phyloP scores from a whole-genome alignment of 2,797 vertebrate species.

The Amblyraja radiata region DNA sequence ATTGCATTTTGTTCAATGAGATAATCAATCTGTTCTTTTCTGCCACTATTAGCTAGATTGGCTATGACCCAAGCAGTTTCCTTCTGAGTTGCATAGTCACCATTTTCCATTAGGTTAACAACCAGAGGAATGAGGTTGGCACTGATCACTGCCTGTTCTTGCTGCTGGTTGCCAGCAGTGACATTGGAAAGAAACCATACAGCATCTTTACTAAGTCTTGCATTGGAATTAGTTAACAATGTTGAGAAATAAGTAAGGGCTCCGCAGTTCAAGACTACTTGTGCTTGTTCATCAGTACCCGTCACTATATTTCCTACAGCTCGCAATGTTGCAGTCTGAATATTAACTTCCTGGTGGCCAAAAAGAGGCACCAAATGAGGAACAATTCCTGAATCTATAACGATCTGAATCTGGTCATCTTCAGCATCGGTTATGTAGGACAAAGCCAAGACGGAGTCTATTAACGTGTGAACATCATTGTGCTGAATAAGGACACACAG shows the following conservation, averaged over 20 bases:
- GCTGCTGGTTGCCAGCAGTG: constrained; percentile 97
- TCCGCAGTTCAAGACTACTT: constrained; percentile 97
- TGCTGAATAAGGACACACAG: constrained; percentile 95
- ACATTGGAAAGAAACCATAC: constrained; percentile 99
- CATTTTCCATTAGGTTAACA: constrained; percentile 97
- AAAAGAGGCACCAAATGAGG: constrained; percentile 93
- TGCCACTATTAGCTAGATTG: constrained; percentile 96
- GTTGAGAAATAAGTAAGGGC: constrained; percentile 91
- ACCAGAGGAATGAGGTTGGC: constrained; percentile 97
- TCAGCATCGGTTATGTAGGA: constrained; percentile 97
- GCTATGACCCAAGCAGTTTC: constrained; percentile 99
- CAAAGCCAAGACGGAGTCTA: constrained; percentile 97
- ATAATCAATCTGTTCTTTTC: constrained; percentile 97
- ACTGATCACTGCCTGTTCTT: constrained; percentile 96
- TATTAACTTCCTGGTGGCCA: constrained; percentile 98
- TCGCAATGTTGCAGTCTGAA: constrained; percentile 93
- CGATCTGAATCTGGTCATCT: constrained; percentile 99
- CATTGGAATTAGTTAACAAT: constrained; percentile 94
- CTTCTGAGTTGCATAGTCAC: constrained; percentile 97
- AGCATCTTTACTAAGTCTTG: constrained; percentile 99
- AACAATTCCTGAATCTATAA: constrained; percentile 95
- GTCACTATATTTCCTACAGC: constrained; percentile 98
- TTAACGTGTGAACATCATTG: constrained; percentile 97
- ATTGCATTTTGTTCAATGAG: constrained; percentile 95
- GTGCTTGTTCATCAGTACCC: constrained; percentile 95